These are phyloP conservation scores for Myrmecobius fasciatus DNA, from an alignment of 2,113 vertebrate genomes.

Conservation along the genomic window DNA sequence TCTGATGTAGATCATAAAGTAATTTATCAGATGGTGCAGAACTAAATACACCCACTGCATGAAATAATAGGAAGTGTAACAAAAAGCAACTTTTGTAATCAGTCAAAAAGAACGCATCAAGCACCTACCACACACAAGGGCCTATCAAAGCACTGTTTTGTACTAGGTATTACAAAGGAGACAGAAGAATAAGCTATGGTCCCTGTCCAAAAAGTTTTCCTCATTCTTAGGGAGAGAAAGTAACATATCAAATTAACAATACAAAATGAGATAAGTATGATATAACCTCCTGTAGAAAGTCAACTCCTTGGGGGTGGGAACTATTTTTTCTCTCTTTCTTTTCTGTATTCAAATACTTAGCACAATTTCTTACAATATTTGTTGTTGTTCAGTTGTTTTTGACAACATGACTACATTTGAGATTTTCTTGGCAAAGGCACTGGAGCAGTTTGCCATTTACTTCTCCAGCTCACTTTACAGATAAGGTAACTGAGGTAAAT, in stretches of 20 bases:
- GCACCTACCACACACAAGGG: neutral
- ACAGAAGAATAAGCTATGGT: neutral
- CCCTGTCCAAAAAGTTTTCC: neutral
- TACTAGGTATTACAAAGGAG: neutral
- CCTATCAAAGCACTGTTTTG: neutral
- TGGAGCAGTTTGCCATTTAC: neutral
- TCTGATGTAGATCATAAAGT: conserved; percentile 58
- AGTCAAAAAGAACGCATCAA: neutral
- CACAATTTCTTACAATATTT: neutral
- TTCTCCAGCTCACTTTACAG: neutral
- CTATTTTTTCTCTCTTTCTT: neutral
- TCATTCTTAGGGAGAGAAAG: neutral
- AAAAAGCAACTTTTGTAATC: neutral
- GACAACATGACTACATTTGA: neutral
- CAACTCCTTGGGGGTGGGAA: neutral
- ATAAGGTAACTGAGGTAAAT: neutral
- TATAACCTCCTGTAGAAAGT: neutral
- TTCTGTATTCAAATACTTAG: neutral
- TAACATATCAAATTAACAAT: neutral
- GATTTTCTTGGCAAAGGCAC: neutral
- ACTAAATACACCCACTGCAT: conserved; percentile 32
- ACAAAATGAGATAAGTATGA: neutral
- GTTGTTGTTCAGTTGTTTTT: neutral
- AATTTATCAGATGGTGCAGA: conserved; percentile 28
- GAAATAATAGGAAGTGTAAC: neutral